Evolutionary conservation across 2,888 invertebrate species (phyloP).

Genomic region (Plusia festucae): DNA sequence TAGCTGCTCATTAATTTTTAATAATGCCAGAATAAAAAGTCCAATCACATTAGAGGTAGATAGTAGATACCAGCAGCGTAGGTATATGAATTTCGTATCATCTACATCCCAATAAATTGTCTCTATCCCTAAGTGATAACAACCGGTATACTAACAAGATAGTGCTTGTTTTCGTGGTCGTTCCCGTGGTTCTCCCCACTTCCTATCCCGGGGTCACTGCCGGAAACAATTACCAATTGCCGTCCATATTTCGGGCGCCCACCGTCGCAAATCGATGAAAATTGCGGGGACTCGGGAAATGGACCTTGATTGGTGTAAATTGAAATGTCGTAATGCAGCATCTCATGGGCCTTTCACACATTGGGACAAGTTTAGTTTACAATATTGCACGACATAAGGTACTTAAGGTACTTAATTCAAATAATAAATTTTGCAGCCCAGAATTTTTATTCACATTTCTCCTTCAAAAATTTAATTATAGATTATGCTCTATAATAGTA

Average conservation of each 20-base stretch:
- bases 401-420: too few species aligned
- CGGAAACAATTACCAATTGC: conserved; percentile 24
- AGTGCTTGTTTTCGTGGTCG: background rate
- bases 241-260: conserved; percentile 26
- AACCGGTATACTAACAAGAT: background rate
- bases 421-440: too few species aligned
- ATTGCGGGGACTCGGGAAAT: conserved; percentile 17
- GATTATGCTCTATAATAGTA: too few species aligned
- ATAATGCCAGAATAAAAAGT: too few species aligned
- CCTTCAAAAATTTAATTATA: too few species aligned
- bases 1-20: too few species aligned
- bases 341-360: background rate
- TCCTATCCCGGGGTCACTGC: conserved; percentile 14
- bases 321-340: background rate
- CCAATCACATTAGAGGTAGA: too few species aligned
- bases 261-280: conserved; percentile 10
- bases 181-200: conserved; percentile 28
- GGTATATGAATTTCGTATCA: too few species aligned
- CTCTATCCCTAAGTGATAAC: conserved; percentile 3
- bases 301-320: conserved; percentile 3
- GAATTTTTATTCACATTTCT: too few species aligned
- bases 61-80: too few species aligned
- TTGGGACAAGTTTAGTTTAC: too few species aligned
- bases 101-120: background rate
- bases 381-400: too few species aligned